These are phyloP conservation scores for Cyclura pinguis DNA, from an alignment of 2,797 vertebrate genomes.

Conservation along the genomic window DNA sequence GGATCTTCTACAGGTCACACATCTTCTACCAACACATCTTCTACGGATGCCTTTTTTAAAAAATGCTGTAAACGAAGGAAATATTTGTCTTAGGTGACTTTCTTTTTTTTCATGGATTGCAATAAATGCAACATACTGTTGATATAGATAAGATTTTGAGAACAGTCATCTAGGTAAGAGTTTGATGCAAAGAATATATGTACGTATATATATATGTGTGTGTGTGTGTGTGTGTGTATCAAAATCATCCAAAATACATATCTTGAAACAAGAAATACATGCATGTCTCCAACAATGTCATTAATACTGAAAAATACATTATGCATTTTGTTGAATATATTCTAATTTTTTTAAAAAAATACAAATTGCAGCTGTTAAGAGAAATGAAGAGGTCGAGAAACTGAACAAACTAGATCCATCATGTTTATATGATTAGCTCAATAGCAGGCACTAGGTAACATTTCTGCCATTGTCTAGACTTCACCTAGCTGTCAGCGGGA, in stretches of 20 bases:
- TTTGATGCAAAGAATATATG: neutral
- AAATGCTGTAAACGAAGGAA: neutral
- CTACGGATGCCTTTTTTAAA: constrained; percentile 8
- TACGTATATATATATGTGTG: too few species aligned
- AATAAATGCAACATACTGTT: neutral
- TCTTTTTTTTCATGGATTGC: neutral
- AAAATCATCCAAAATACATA: neutral
- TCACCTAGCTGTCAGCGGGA: neutral
- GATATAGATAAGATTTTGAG: neutral
- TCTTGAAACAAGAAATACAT: neutral
- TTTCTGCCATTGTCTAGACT: neutral
- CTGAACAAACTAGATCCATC: neutral
- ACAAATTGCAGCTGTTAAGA: neutral
- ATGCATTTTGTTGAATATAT: constrained; percentile 1
- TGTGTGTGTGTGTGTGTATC: neutral
- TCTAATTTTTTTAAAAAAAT: neutral
- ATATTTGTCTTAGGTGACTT: neutral
- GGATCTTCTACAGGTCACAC: too few species aligned
- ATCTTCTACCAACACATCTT: too few species aligned
- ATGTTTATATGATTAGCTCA: neutral
- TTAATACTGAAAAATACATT: neutral
- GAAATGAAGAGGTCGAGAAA: neutral
- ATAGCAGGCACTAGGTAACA: neutral
- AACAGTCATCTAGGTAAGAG: neutral
- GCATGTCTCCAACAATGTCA: neutral